Percentiles rank a stretch among this genome's conserved stretches.
phyloP scores from a whole-genome alignment of 2,113 vertebrate genomes.

The Odocoileus hemionus region DNA sequence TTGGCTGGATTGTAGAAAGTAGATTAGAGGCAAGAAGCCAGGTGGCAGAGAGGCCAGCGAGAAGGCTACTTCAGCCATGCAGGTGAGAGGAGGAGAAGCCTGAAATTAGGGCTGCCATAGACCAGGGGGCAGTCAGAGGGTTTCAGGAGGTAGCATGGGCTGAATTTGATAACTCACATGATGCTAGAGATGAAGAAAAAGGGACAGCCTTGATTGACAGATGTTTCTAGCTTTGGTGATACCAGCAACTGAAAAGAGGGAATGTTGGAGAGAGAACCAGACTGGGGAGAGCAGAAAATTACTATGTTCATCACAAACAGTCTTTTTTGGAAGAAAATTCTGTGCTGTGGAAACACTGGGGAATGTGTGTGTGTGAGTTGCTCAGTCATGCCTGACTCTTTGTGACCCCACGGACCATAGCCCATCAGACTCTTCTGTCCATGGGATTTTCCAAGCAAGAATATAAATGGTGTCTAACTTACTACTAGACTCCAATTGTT shows the following conservation, averaged over 20 bases:
- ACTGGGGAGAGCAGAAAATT: not conserved
- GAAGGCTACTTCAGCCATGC: not conserved
- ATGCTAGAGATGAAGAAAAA: not conserved
- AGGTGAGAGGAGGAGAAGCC: not conserved
- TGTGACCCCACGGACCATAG: not conserved
- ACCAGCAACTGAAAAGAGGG: not conserved
- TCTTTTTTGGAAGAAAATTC: not conserved
- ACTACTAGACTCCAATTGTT: not conserved
- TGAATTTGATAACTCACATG: not conserved
- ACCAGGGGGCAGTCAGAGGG: not conserved
- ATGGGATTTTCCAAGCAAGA: not conserved
- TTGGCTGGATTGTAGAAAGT: constrained; percentile 66
- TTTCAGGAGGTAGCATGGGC: not conserved
- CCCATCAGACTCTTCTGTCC: not conserved
- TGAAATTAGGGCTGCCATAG: not conserved
- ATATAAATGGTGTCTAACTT: not conserved
- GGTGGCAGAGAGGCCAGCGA: constrained; percentile 36
- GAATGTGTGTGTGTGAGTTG: not conserved
- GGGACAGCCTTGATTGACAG: not conserved
- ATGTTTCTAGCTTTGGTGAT: not conserved
- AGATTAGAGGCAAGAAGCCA: constrained; percentile 68
- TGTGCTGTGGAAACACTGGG: not conserved
- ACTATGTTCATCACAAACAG: not conserved
- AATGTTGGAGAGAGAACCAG: not conserved
- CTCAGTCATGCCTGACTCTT: not conserved